Percentiles rank a stretch among this genome's conserved stretches.
phyloP scores from a whole-genome alignment of 1,140 invertebrate species.

The Diorhabda carinulata region DNA sequence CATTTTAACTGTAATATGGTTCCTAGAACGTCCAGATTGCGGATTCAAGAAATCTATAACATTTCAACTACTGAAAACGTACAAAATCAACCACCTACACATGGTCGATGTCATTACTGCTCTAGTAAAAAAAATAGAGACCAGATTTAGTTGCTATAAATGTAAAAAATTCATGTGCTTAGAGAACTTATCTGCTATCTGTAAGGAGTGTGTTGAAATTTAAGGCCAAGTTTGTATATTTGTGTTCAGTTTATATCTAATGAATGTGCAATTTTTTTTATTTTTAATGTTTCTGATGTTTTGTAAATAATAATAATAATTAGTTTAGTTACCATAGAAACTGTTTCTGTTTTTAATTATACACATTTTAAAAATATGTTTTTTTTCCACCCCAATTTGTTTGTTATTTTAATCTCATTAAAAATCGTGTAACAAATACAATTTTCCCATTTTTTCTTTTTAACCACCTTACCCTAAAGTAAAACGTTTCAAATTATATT shows the following conservation, averaged over 20 bases:
- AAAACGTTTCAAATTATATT: not conserved
- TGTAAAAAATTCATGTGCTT: not conserved
- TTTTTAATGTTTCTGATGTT: conserved; percentile 7
- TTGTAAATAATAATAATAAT: not conserved
- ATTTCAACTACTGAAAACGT: conserved; percentile 8
- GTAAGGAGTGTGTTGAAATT: conserved; percentile 6
- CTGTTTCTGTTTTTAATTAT: conserved; percentile 10
- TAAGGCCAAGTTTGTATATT: not conserved
- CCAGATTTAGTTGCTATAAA: not conserved
- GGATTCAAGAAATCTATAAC: conserved; percentile 17
- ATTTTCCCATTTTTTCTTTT: not conserved
- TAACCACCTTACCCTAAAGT: not conserved
- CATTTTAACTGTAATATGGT: too few relatives aligned
- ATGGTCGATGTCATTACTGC: not conserved
- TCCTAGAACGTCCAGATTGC: conserved; percentile 6
- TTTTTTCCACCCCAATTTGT: not conserved
- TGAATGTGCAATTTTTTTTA: conserved; percentile 1
- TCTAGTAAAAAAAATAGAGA: not conserved
- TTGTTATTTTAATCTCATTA: not conserved
- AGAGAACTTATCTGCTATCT: not conserved
- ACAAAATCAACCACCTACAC: conserved; percentile 10
- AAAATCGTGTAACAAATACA: not conserved
- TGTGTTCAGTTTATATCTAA: conserved; percentile 3
- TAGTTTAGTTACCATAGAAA: not conserved
- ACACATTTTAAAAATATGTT: not conserved